Evolutionary conservation across 2,888 invertebrate genomes (phyloP), one percentile per base, ranked within the genome.

Genomic region (Hermodice carunculata): DNA sequence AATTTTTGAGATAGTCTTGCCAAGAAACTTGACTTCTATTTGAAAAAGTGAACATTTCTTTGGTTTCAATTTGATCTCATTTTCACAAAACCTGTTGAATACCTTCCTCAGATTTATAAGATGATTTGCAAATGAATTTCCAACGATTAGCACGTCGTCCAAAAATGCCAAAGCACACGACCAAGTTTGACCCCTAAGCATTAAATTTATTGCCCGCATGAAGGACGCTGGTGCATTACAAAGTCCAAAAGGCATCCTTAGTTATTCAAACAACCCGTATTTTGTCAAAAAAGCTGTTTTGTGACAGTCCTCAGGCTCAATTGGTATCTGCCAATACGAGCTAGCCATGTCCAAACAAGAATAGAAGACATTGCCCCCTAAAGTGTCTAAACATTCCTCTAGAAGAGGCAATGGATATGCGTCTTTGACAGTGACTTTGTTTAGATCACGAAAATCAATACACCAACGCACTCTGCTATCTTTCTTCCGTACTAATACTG

Each of bases 21-120:
- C 60, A 24, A 60, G 24, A 22, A 37, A 52, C 19, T 37, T 32
- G 3, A 60, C 60, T 29, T 44, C 24, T 24, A 31, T 34, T 24
- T 60, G 31, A n/a, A 22, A 52, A 3, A 60, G n/a, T 37, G 34
- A n/a, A 19, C 51, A 60, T 26, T 60, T 60, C 6, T 6, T 37
- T 3, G 52, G 60, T 44, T 60, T 44, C 6, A 60, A 14, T 32
- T 49, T 60, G 24, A 60, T 24, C 22, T 29, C 37, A 22, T 32
- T 5, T 14, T 31, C 17, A 5, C 44, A 22, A 3, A 60, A 34
- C 37, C 40, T 51, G 17, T 53, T 14, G n/a, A 60, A 52, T 5
- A 60, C 29, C 6, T 19, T 60, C 37, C 24, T 28, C 3, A 51
- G 52, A 11, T 14, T 26, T 11, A 22, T n/a, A 8, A 60, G 37